Conservation (phyloP, 2,113 vertebrate species). For the Nestor notabilis region DNA sequence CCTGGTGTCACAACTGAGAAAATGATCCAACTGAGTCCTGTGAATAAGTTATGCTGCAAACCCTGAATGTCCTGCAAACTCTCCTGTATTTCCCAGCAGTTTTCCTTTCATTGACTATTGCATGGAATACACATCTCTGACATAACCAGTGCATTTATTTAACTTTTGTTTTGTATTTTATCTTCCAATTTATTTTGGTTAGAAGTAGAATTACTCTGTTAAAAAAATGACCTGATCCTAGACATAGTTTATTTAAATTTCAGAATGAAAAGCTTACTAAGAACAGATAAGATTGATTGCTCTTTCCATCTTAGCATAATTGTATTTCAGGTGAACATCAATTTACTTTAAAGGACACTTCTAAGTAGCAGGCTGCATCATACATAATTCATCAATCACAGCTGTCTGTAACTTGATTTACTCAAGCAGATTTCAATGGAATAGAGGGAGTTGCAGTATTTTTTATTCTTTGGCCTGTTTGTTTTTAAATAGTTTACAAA, state of each 20-base stretch:
- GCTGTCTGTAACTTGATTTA: conserved; percentile 73
- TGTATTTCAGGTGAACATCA: conserved; percentile 89
- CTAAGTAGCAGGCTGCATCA: conserved; percentile 82
- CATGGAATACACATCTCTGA: conserved; percentile 2
- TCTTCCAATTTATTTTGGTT: conserved; percentile 65
- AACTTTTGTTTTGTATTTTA: conserved; percentile 71
- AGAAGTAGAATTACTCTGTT: conserved; percentile 69
- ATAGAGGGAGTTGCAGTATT: conserved; percentile 64
- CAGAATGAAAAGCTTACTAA: conserved; percentile 80
- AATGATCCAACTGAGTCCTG: neutral
- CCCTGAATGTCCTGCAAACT: neutral
- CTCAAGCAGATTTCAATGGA: conserved; percentile 70
- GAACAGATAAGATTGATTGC: conserved; percentile 85
- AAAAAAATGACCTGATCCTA: conserved; percentile 76
- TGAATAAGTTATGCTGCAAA: neutral
- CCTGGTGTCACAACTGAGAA: neutral
- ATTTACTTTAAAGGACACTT: conserved; percentile 88
- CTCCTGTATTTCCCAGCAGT: neutral
- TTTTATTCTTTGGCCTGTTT: conserved; percentile 60
- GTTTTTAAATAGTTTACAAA: conserved; percentile 63
- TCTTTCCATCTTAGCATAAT: conserved; percentile 83
- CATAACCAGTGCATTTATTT: conserved; percentile 37
- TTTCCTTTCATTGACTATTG: neutral
- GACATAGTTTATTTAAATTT: conserved; percentile 82
- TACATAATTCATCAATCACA: conserved; percentile 85